Evolutionary conservation across 30 jellyfish, hydroid and myxozoan species (phyloP), one percentile per base, ranked within the genome.

Genomic region (Chrysaora quinquecirrha): DNA sequence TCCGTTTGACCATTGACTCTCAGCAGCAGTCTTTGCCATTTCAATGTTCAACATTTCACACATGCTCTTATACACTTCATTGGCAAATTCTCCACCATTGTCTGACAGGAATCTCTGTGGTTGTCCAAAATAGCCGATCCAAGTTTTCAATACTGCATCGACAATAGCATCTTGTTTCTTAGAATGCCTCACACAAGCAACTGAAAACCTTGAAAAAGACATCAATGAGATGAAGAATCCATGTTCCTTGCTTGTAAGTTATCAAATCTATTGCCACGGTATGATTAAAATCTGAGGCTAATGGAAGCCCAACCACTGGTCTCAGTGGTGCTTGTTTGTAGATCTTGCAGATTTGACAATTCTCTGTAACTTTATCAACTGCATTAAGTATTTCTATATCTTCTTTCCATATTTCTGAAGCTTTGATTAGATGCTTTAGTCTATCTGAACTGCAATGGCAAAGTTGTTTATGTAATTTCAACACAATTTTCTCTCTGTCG

Each of bases 1-100:
- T 16, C 84, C 90, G 65, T 80, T 66, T 30, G 75, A 27, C 90
- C 90, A 80, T 10, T 87, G 90, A 22, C 74, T 33, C 32, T 64
- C 73, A 46, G 90, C 90, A 7, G 75, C 84, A 10, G 90, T 80
- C 32, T 35, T 67, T 35, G 85, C 60, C 11, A 50, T 34, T 48
- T 66, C 75, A 12, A 48, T 64, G 48, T 80, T 80, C 34, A 64
- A 66, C 61, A 19, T 65, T 32, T 80, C 90, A 48, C 84, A 35
- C 75, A 47, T 47, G 29, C 34, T 66, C 34, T 43, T 35, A 30
- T 64, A 80, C 38, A 64, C 87, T 46, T 27, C 75, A 67, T 80
- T 80, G 63, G 58, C 64, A 66, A 64, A 80, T 80, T 80, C 90
- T 12, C 84, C 87, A 16, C 90, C 87, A 80, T 80, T 80, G 63